phyloP scores from a whole-genome alignment of 37 sponge, comb jelly and placozoan species.

The Spongilla lacustris region DNA sequence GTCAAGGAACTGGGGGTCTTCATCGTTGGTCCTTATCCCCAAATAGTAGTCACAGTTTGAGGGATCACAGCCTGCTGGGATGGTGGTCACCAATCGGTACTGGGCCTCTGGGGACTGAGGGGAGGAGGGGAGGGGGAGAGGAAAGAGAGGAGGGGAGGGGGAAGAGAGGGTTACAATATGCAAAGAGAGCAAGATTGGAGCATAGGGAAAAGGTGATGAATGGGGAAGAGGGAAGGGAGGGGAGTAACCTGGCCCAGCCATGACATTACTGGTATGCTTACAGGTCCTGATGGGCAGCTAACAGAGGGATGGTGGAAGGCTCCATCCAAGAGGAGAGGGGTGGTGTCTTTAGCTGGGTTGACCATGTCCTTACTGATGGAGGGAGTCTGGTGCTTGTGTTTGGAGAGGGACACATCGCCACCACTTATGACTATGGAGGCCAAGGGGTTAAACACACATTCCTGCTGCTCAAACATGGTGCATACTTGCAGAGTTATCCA shows the following conservation, averaged over 20 bases:
- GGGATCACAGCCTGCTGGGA: slow-evolving; percentile 38
- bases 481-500: background rate
- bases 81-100: background rate
- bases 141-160: background rate
- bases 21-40: slow-evolving; percentile 19
- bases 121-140: background rate
- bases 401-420: background rate
- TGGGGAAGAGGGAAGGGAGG: background rate
- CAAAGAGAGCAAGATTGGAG: slow-evolving; percentile 11
- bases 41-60: slow-evolving; percentile 21
- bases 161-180: background rate
- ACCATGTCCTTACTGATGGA: background rate
- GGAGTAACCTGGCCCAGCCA: background rate
- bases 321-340: background rate
- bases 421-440: background rate
- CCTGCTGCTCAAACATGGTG: too few relatives aligned
- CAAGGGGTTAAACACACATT: background rate
- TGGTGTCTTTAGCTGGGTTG: background rate
- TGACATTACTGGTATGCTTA: background rate
- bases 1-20: slow-evolving; percentile 12
- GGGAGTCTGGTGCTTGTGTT: background rate
- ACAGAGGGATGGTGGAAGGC: background rate
- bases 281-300: background rate
- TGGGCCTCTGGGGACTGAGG: background rate
- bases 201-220: background rate